Percentiles rank a stretch among this genome's conserved stretches.
Conservation (phyloP, 2,888 invertebrate species). For the Coenonympha arcania region DNA sequence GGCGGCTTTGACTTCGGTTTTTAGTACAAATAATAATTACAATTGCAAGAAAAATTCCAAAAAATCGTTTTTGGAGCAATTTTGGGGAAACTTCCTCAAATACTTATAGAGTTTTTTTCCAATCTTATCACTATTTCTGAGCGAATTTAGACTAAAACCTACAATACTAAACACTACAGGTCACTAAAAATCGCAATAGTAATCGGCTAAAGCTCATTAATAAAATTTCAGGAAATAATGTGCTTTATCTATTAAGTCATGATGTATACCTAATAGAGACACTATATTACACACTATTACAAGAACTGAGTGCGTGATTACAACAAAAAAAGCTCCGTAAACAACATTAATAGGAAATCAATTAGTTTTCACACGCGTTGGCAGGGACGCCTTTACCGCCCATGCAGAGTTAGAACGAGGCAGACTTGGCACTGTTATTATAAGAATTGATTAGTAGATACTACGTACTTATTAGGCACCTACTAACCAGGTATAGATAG, state of each 20-base stretch:
- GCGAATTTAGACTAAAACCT: too few relatives aligned
- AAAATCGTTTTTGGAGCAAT: too few relatives aligned
- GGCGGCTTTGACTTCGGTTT: constrained; percentile 5
- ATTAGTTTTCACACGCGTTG: constrained; percentile 40
- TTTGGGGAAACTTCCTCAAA: too few relatives aligned
- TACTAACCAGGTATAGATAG: too few relatives aligned
- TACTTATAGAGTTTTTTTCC: too few relatives aligned
- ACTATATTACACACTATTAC: constrained; percentile 16
- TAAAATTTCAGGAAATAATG: constrained; percentile 6
- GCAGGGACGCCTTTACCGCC: constrained; percentile 35
- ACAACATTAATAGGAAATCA: constrained; percentile 40
- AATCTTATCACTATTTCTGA: too few relatives aligned
- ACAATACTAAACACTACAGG: too few relatives aligned
- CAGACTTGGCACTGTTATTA: constrained; percentile 2
- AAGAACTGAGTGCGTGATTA: constrained; percentile 18
- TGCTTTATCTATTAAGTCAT: constrained; percentile 6
- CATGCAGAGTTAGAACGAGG: constrained; percentile 9
- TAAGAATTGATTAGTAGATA: background rate
- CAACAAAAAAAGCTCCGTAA: constrained; percentile 29
- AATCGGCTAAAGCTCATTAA: too few relatives aligned
- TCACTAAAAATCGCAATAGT: too few relatives aligned
- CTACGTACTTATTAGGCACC: too few relatives aligned
- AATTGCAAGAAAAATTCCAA: too few relatives aligned
- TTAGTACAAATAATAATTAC: constrained; percentile 1
- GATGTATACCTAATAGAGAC: constrained; percentile 14